Conservation (phyloP, 2,888 invertebrate genomes). For the Agapostemon virescens region DNA sequence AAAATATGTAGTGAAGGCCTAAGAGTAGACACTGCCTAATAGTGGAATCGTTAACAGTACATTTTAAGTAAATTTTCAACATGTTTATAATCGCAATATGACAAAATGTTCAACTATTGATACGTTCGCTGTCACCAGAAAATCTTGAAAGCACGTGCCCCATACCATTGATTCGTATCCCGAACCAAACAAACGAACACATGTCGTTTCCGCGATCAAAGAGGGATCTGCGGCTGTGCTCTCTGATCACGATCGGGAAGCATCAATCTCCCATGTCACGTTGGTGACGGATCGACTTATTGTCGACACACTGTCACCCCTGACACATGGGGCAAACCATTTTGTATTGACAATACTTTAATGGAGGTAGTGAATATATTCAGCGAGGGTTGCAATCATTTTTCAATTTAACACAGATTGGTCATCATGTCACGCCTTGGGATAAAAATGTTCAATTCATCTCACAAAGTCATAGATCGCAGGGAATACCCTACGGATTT, state of each 20-base stretch:
- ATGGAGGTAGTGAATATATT: too few relatives aligned
- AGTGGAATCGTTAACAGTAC: too few relatives aligned
- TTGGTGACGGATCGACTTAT: background rate
- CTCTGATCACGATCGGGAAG: background rate
- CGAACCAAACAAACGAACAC: background rate
- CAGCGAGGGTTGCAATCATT: background rate
- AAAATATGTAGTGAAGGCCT: too few relatives aligned
- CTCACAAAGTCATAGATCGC: too few relatives aligned
- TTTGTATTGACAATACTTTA: background rate
- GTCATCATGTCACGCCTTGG: too few relatives aligned
- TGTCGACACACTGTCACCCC: background rate
- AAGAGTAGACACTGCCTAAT: too few relatives aligned
- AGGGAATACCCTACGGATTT: too few relatives aligned
- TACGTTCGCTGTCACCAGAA: background rate
- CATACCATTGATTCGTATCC: background rate
- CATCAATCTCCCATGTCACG: constrained; percentile 5
- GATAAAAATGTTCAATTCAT: too few relatives aligned
- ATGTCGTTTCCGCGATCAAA: background rate
- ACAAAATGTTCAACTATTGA: background rate
- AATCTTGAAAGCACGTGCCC: background rate
- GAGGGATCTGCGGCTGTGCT: background rate
- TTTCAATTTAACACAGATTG: too few relatives aligned
- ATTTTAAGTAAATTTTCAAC: background rate
- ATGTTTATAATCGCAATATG: background rate
- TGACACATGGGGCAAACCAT: background rate